phyloP scores from a whole-genome alignment of 2,888 invertebrate species.

The Lydus trimaculatus region DNA sequence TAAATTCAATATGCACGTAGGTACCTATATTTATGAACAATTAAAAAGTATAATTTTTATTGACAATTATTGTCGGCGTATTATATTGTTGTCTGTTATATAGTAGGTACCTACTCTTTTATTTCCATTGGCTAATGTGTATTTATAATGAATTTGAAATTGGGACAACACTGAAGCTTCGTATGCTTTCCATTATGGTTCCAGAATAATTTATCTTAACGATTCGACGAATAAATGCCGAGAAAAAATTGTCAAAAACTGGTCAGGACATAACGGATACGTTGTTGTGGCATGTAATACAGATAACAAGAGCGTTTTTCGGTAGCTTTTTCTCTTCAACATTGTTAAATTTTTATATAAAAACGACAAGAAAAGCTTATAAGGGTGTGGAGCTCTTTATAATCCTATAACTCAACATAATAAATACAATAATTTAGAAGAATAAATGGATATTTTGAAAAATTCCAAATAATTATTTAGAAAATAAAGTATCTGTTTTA shows the following conservation, averaged over 20 bases:
- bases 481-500: conserved; percentile 10
- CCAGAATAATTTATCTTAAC: neutral
- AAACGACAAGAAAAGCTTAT: neutral
- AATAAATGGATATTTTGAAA: neutral
- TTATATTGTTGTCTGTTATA: neutral
- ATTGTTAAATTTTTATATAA: neutral
- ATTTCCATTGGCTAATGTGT: neutral
- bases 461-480: neutral
- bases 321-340: neutral
- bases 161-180: neutral
- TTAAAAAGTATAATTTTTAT: neutral
- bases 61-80: neutral
- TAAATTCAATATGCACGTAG: neutral
- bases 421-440: neutral
- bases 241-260: neutral
- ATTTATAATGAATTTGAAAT: neutral
- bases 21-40: neutral
- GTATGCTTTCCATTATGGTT: neutral
- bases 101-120: no score
- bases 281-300: neutral
- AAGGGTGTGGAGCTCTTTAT: neutral
- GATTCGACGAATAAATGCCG: neutral
- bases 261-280: neutral
- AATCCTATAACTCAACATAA: neutral
- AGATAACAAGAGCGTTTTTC: neutral